Evolutionary conservation across 2,113 vertebrate species (phyloP).

Genomic region (Pterocles gutturalis): DNA sequence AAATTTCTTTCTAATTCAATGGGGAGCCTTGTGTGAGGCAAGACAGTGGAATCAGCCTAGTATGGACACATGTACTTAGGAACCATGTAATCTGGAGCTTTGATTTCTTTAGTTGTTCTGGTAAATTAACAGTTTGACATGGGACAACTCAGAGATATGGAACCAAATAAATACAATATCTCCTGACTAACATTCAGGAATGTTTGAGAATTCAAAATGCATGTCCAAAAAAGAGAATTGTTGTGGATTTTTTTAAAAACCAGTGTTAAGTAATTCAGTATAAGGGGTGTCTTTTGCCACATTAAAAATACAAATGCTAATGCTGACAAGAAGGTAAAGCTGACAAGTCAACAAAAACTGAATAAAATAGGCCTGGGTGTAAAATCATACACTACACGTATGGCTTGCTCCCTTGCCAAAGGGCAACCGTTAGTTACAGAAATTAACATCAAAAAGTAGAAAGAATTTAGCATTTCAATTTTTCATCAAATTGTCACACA

Average conservation of each 20-base stretch:
- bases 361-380: not conserved
- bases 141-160: not conserved
- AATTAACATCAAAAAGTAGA: conserved; percentile 24
- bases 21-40: not conserved
- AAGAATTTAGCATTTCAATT: conserved; percentile 34
- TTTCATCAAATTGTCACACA: conserved; percentile 29
- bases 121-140: not conserved
- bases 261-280: not conserved
- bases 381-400: not conserved
- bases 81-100: not conserved
- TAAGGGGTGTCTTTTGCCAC: not conserved
- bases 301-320: conserved; percentile 1
- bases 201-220: not conserved
- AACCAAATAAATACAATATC: not conserved
- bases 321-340: not conserved
- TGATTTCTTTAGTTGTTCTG: not conserved
- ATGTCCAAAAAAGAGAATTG: not conserved
- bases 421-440: conserved; percentile 14
- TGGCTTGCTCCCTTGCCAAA: not conserved
- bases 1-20: not conserved
- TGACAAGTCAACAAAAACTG: not conserved
- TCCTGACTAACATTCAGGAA: not conserved
- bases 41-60: not conserved
- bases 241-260: not conserved
- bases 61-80: not conserved